Evolutionary conservation across 2,113 vertebrate genomes (phyloP).

Genomic region (Erythrolamprus reginae): DNA sequence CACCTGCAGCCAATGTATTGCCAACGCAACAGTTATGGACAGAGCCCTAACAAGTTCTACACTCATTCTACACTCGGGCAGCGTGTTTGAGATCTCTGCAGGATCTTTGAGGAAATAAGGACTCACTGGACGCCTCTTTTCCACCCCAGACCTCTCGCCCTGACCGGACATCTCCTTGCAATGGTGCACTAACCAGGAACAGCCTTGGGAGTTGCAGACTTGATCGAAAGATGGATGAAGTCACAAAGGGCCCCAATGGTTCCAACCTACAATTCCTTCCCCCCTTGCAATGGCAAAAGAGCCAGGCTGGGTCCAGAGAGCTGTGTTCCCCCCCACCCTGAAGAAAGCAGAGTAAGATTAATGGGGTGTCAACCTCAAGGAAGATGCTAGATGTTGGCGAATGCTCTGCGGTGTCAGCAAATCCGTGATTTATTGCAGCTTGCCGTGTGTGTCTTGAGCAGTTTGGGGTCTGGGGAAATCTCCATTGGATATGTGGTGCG

Average conservation of each 20-base stretch:
- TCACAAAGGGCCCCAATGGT: background rate
- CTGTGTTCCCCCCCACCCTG: background rate
- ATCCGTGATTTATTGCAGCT: background rate
- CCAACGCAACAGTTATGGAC: too few species aligned
- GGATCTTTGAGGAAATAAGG: background rate
- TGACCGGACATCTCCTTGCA: background rate
- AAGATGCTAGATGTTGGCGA: background rate
- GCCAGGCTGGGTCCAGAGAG: background rate
- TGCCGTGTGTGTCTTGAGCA: background rate
- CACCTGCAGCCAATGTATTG: too few species aligned
- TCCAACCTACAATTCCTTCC: background rate
- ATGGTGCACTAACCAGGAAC: background rate
- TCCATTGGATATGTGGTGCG: background rate
- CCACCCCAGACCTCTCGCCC: background rate
- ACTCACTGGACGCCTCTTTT: background rate
- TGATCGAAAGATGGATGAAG: background rate
- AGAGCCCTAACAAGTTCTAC: too few species aligned
- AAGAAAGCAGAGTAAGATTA: constrained; percentile 22
- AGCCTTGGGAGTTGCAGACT: background rate
- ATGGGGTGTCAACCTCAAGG: background rate
- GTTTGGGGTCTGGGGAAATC: background rate
- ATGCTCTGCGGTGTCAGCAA: background rate
- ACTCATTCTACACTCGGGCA: background rate
- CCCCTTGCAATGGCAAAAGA: background rate
- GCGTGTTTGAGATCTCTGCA: background rate